A percentile compares a stretch with the other conserved stretches of the same genome.
phyloP scores from a whole-genome alignment of 2,888 invertebrate genomes.

The Muschampia plurimacula region DNA sequence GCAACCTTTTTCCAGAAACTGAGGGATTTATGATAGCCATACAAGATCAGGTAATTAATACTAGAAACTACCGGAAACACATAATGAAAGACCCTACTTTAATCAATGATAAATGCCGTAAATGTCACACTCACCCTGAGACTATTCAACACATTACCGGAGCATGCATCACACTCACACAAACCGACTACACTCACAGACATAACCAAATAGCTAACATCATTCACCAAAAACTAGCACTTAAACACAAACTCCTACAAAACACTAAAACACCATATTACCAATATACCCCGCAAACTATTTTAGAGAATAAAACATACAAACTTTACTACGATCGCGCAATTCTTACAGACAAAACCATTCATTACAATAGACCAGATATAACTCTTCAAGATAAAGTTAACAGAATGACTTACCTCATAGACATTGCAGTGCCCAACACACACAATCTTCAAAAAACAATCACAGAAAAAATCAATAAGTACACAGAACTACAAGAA shows the following conservation, averaged over 20 bases:
- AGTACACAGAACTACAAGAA: conserved; percentile 4
- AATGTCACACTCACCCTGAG: conserved; percentile 33
- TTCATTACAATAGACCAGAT: conserved; percentile 22
- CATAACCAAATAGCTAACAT: conserved; percentile 40
- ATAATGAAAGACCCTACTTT: conserved; percentile 36
- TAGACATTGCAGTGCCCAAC: conserved; percentile 16
- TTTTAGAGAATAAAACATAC: conserved; percentile 7
- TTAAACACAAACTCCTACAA: conserved; percentile 11
- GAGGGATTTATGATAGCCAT: conserved; percentile 50
- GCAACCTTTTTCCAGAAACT: conserved; percentile 44
- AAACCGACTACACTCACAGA: conserved; percentile 44
- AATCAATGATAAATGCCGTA: conserved; percentile 38
- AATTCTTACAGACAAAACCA: conserved; percentile 27
- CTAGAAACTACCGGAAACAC: conserved; percentile 41
- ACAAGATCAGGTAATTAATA: conserved; percentile 55
- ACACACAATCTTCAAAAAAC: conserved; percentile 16
- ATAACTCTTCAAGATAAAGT: conserved; percentile 11
- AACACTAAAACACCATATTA: conserved; percentile 30
- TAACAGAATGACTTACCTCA: conserved; percentile 12
- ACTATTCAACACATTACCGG: conserved; percentile 42
- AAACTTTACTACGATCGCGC: conserved; percentile 37
- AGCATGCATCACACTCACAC: conserved; percentile 40
- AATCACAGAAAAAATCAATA: conserved; percentile 12
- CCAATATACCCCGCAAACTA: conserved; percentile 25
- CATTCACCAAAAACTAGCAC: conserved; percentile 36